Evolutionary conservation across 2,113 vertebrate species (phyloP).

Genomic region (Ophthalmotilapia sp.): DNA sequence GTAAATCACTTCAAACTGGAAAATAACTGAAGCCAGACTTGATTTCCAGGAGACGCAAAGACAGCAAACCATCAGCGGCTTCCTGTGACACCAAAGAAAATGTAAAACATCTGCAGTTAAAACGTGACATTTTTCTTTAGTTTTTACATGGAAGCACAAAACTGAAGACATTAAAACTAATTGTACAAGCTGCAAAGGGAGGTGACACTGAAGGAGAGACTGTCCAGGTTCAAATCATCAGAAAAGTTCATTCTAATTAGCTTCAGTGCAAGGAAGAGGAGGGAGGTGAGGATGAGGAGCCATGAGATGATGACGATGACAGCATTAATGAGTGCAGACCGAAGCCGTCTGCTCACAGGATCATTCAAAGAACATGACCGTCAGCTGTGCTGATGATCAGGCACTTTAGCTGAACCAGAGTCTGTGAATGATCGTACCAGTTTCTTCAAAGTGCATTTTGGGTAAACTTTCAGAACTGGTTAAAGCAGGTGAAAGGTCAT

Average conservation of each 20-base stretch:
- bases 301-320: background rate
- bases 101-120: background rate
- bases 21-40: background rate
- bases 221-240: background rate
- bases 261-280: background rate
- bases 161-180: background rate
- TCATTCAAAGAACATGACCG: background rate
- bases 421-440: no score
- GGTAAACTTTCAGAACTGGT: background rate
- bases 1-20: background rate
- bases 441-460: background rate
- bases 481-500: background rate
- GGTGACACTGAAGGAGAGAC: background rate
- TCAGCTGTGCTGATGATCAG: background rate
- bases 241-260: background rate
- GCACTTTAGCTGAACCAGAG: background rate
- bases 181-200: background rate
- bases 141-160: background rate
- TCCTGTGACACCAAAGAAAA: background rate
- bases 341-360: background rate
- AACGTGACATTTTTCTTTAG: background rate
- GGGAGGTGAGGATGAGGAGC: background rate
- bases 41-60: background rate
- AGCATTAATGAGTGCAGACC: background rate
- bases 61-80: background rate